A percentile compares a stretch with the other conserved stretches of the same genome.
phyloP scores from a whole-genome alignment of 1,140 invertebrate genomes.

The Vanessa atalanta region DNA sequence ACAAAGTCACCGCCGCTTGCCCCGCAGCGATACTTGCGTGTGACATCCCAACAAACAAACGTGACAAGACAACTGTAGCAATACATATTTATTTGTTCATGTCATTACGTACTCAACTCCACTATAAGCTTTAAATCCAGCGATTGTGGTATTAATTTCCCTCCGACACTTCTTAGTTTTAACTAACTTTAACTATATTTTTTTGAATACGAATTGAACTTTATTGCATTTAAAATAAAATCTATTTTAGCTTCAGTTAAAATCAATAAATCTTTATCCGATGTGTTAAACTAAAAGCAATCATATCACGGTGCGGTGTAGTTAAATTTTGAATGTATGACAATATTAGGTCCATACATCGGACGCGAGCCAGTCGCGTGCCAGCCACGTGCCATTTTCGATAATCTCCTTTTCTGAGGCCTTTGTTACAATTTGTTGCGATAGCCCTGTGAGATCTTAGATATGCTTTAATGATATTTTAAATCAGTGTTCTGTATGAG shows the following conservation, averaged over 20 bases:
- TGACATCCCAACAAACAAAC: slow-evolving; percentile 60
- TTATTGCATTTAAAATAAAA: slow-evolving; percentile 39
- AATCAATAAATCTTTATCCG: slow-evolving; percentile 14
- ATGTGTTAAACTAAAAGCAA: slow-evolving; percentile 28
- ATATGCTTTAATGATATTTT: slow-evolving; percentile 79
- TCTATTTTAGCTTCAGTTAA: slow-evolving; percentile 40
- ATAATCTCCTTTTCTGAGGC: slow-evolving; percentile 75
- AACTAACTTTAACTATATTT: slow-evolving; percentile 48
- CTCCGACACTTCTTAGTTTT: slow-evolving; percentile 76
- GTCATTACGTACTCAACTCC: slow-evolving; percentile 70
- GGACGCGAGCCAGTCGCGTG: slow-evolving; percentile 67
- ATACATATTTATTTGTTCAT: slow-evolving; percentile 70
- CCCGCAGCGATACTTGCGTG: slow-evolving; percentile 47
- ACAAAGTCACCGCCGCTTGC: slow-evolving; percentile 4
- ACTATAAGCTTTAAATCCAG: slow-evolving; percentile 77
- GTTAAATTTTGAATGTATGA: slow-evolving; percentile 39
- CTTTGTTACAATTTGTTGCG: slow-evolving; percentile 79
- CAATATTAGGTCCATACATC: slow-evolving; percentile 50
- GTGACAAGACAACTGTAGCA: slow-evolving; percentile 56
- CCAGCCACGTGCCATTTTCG: slow-evolving; percentile 62
- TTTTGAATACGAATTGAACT: slow-evolving; percentile 37
- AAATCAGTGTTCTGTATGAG: slow-evolving; percentile 63
- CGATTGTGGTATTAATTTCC: slow-evolving; percentile 79
- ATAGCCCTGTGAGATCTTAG: slow-evolving; percentile 72
- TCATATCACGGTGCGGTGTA: slow-evolving; percentile 32